Conservation (phyloP, 1,140 invertebrate species). For the Tribolium madens region DNA sequence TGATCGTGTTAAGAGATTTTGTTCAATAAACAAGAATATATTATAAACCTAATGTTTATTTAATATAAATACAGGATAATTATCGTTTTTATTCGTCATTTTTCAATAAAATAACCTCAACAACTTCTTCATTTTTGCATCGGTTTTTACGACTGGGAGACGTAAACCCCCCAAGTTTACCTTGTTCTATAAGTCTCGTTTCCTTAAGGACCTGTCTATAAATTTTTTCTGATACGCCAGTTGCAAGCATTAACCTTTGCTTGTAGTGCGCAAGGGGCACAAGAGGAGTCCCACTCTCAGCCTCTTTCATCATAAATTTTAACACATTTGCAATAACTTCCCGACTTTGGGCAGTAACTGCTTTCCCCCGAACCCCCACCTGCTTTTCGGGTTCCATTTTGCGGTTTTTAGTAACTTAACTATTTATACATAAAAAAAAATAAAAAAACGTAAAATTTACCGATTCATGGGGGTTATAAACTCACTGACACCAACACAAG, state of each 20-base stretch:
- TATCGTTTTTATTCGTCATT: too few species aligned
- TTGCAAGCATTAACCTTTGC: constrained; percentile 8
- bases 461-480: too few species aligned
- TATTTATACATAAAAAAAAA: background rate
- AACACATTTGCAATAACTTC: constrained; percentile 40
- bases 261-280: constrained; percentile 25
- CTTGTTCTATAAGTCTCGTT: background rate
- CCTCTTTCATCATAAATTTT: constrained; percentile 43
- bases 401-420: background rate
- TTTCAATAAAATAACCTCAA: too few species aligned
- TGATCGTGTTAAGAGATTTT: too few species aligned
- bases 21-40: too few species aligned
- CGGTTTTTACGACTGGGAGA: background rate
- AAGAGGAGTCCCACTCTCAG: background rate
- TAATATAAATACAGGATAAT: too few species aligned
- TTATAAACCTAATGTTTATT: too few species aligned
- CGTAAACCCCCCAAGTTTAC: background rate
- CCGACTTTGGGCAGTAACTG: background rate
- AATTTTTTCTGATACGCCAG: constrained; percentile 10
- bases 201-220: constrained; percentile 25
- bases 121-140: too few species aligned
- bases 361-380: constrained; percentile 10
- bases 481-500: too few species aligned
- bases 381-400: constrained; percentile 1
- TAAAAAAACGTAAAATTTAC: background rate